These are phyloP conservation scores for Oryzaephilus surinamensis DNA, from an alignment of 1,140 invertebrate species.

Conservation along the genomic window DNA sequence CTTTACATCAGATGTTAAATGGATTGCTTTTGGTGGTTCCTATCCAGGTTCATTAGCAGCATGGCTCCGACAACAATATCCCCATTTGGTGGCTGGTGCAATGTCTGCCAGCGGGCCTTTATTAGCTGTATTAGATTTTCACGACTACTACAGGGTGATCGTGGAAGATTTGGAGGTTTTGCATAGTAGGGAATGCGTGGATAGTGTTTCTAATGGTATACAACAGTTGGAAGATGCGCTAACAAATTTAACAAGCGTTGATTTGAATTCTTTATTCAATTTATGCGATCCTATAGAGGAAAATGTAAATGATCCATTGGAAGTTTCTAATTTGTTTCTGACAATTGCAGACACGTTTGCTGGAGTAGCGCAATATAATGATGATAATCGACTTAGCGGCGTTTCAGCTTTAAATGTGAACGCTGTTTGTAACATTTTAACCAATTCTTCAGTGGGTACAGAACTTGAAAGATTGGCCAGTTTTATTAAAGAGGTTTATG, in stretches of 20 bases:
- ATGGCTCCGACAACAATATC: slow-evolving; percentile 83
- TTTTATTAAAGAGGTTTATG: slow-evolving; percentile 55
- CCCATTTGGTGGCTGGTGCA: slow-evolving; percentile 73
- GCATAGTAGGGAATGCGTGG: slow-evolving; percentile 51
- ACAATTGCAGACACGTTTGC: slow-evolving; percentile 71
- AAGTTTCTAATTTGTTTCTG: slow-evolving; percentile 72
- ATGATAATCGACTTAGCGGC: slow-evolving; percentile 70
- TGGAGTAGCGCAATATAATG: slow-evolving; percentile 88
- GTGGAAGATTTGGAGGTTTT: background rate
- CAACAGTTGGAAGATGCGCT: slow-evolving; percentile 51
- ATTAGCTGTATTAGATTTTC: slow-evolving; percentile 72
- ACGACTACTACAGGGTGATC: slow-evolving; percentile 39
- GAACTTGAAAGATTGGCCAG: slow-evolving; percentile 59
- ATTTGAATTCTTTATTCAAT: no score
- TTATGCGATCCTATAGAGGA: slow-evolving; percentile 67
- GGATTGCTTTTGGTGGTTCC: slow-evolving; percentile 87
- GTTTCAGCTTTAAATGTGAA: slow-evolving; percentile 57
- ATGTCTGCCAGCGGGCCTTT: slow-evolving; percentile 82
- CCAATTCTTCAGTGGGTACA: slow-evolving; percentile 44
- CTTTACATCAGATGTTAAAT: slow-evolving; percentile 56
- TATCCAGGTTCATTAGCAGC: slow-evolving; percentile 85
- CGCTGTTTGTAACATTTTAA: slow-evolving; percentile 63
- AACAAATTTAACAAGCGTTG: no score
- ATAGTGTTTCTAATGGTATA: slow-evolving; percentile 45
- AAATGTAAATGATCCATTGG: slow-evolving; percentile 47